Evolutionary conservation across 2,888 invertebrate species (phyloP).

Genomic region (Deilephila elpenor): DNA sequence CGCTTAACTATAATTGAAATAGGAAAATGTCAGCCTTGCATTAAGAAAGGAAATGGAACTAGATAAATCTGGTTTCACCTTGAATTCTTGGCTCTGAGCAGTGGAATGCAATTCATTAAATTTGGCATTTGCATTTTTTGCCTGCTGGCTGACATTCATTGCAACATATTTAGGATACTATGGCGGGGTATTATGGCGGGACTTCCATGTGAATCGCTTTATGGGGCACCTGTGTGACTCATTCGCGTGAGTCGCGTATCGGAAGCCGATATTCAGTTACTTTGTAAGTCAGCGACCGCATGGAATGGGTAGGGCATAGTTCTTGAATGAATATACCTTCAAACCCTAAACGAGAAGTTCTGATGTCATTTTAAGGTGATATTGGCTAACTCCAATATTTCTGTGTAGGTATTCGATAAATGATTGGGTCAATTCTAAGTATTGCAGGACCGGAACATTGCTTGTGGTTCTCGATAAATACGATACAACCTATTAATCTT

Average conservation of each 20-base stretch:
- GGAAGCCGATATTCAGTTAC: too few relatives aligned
- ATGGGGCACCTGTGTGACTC: background rate
- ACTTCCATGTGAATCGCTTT: background rate
- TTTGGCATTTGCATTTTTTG: conserved; percentile 14
- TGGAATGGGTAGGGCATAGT: too few relatives aligned
- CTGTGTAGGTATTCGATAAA: background rate
- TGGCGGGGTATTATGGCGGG: background rate
- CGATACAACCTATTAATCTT: background rate
- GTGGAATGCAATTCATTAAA: background rate
- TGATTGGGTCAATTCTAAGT: background rate
- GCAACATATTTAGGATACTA: background rate
- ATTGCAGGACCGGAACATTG: background rate
- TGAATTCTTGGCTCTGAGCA: conserved; percentile 8
- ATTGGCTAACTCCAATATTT: too few relatives aligned
- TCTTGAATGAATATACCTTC: too few relatives aligned
- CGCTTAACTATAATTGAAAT: background rate
- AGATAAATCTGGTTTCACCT: conserved; percentile 22
- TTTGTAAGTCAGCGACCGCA: too few relatives aligned
- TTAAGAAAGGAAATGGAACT: conserved; percentile 17
- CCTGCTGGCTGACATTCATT: background rate
- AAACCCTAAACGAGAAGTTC: too few relatives aligned
- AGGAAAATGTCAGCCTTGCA: conserved; percentile 21
- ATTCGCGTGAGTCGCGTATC: background rate
- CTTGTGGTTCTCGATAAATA: background rate
- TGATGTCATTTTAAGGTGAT: too few relatives aligned